Evolutionary conservation across 2,888 invertebrate species (phyloP), one percentile per base, ranked within the genome.

Genomic region (Harpalus rubripes): DNA sequence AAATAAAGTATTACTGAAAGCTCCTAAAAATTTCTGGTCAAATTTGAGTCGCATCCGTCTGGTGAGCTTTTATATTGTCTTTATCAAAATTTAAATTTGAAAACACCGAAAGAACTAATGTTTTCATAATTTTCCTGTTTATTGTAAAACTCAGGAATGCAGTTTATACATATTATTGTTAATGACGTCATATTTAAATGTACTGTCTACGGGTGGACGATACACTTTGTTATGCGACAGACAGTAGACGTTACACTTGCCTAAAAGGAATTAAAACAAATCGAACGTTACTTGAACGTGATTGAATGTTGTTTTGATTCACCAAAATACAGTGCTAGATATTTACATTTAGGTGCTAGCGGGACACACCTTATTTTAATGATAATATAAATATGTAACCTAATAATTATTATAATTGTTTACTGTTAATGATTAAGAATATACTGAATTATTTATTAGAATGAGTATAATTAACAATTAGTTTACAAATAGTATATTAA

Each of bases 201-300:
- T 44, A 52, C 32, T n/a, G n/a, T n/a, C 32, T 32, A 6, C 44
- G 5, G 44, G 44, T 52, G 44, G 1, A 12, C 10, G 10, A 18
- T 18, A 41, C 26, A 15, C n/a, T 63, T 63, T 52, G 44, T 1
- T 8, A 26, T 63, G 63, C 12, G 12, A 63, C 32, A 39, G 18
- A 74, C 41, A 41, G 41, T 44, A 74, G 41, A 74, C 72, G 44
- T 41, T 44, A 74, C 44, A 74, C 72, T 44, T 72, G 39, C 18
- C 44, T 72, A 44, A 44, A 41, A 41, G 4, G 16, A 15, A 44
- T 44, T 41, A 72, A 72, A 44, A 15, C 16, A 74, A 74, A 18
- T 74, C 32, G 15, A 44, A 74, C 44, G 44, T 74, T 18, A 44
- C 10, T n/a, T 44, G 44, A 5, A 74, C 72, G 72, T 74, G 72